A percentile compares a stretch with the other conserved stretches of the same genome.
These are phyloP conservation scores for Aporophyla lueneburgensis DNA, from an alignment of 2,888 invertebrate genomes.

Conservation along the genomic window DNA sequence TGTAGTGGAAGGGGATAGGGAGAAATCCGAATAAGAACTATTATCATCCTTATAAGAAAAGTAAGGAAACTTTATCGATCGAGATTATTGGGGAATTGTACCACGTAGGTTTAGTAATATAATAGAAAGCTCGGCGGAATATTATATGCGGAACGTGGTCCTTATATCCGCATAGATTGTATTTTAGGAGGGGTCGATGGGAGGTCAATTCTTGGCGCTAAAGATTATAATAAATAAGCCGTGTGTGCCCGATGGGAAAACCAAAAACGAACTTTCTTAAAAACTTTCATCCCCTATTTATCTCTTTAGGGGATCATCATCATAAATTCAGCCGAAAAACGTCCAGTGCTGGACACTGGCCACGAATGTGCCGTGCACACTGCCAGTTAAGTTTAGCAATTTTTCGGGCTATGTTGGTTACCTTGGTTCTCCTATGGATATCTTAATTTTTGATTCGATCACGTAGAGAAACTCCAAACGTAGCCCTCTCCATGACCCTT, in stretches of 20 bases:
- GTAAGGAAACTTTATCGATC: conserved; percentile 52
- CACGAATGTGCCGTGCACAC: no score
- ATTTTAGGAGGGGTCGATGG: conserved; percentile 23
- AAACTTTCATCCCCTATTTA: not conserved
- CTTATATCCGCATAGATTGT: conserved; percentile 30
- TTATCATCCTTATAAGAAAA: conserved; percentile 42
- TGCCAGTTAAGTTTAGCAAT: no score
- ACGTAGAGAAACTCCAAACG: no score
- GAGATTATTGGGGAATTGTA: conserved; percentile 48
- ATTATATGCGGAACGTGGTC: conserved; percentile 49
- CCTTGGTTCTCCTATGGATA: no score
- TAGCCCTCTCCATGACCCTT: not conserved
- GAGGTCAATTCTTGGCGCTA: not conserved
- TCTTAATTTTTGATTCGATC: no score
- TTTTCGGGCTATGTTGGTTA: no score
- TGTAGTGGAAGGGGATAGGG: conserved; percentile 13
- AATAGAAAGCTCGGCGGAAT: conserved; percentile 34
- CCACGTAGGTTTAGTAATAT: conserved; percentile 29
- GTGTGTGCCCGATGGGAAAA: not conserved
- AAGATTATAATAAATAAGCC: not conserved
- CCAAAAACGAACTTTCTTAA: not conserved
- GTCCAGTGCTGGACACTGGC: no score
- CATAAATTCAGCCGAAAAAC: no score
- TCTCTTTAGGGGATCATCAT: no score
- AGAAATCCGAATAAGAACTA: conserved; percentile 34